Conservation (phyloP, 1,140 invertebrate species). For the Galleria mellonella region DNA sequence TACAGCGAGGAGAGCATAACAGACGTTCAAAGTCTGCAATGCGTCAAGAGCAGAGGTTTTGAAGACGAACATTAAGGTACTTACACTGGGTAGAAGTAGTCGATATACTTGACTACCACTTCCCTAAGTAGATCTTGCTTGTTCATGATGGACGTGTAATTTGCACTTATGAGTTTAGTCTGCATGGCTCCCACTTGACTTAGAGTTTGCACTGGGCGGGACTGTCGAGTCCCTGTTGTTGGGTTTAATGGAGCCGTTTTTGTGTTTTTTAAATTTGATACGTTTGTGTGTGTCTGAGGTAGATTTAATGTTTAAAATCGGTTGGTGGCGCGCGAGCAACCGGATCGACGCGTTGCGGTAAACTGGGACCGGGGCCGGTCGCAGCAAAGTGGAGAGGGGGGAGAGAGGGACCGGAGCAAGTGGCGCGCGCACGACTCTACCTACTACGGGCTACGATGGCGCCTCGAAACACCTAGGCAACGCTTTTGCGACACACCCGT, state of each 20-base stretch:
- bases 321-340: conserved; percentile 45
- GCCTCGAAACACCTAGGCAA: conserved; percentile 62
- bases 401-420: conserved; percentile 46
- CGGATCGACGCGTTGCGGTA: conserved; percentile 64
- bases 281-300: conserved; percentile 50
- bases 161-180: conserved; percentile 74
- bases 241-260: conserved; percentile 53
- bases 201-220: conserved; percentile 40
- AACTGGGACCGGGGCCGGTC: conserved; percentile 52
- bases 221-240: conserved; percentile 41
- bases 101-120: conserved; percentile 79
- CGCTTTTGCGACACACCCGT: conserved; percentile 64
- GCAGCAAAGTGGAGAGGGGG: conserved; percentile 32
- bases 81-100: conserved; percentile 80
- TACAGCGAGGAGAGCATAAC: not conserved
- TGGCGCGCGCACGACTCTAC: conserved; percentile 65
- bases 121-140: conserved; percentile 79
- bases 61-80: conserved; percentile 41
- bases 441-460: conserved; percentile 64
- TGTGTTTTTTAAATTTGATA: conserved; percentile 26
- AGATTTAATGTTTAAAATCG: conserved; percentile 25
- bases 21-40: conserved; percentile 30
- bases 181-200: conserved; percentile 60
- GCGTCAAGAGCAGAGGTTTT: not conserved
- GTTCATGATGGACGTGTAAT: conserved; percentile 77